Evolutionary conservation across 1,140 invertebrate species (phyloP), one percentile per base, ranked within the genome.

Genomic region (Ruditapes philippinarum): DNA sequence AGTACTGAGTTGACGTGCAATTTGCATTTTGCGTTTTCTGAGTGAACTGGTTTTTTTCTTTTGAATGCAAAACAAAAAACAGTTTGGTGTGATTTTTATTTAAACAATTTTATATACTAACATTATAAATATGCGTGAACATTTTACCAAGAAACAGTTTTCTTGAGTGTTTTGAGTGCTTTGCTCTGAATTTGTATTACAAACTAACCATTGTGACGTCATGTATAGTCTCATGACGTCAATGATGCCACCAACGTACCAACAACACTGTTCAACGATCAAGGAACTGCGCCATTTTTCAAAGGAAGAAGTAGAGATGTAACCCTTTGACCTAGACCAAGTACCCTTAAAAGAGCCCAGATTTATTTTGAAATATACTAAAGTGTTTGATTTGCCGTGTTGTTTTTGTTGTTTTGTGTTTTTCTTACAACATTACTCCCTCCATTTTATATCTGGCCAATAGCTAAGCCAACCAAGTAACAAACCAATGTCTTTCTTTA

Each of bases 21-120:
- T 7, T 76, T 76, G 42, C 73, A 76, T 51, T 76, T 42, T 65
- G 12, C 22, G 51, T n/a, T 9, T 73, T 73, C 38, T 51, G 11
- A 40, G 73, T 17, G 73, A 40, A 42, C 9, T 2, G 14, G 9
- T 5, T 38, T 42, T 76, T 45, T 40, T 25, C 49, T 51, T 76
- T 25, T 76, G 73, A 76, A 76, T 76, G 73, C 73, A 28, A 76
- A 65, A 65, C 73, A 28, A 76, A 65, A 65, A 73, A 14, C 68
- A 28, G 73, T 76, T 22, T 76, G 73, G 25, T 45, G 73, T 76
- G 73, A 7, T 76, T 19, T 73, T 73, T 40, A 25, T 22, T 40
- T 73, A 73, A 25, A 73, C 40, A 9, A 42, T 19, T n/a, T 73
- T 73, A 40, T 51, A 76, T 76, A 76, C 73, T 76, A 76, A 76